Percentiles rank a stretch among this genome's conserved stretches.
Evolutionary conservation across 2,888 invertebrate species (phyloP).

Genomic region (Melanostoma mellinum): DNA sequence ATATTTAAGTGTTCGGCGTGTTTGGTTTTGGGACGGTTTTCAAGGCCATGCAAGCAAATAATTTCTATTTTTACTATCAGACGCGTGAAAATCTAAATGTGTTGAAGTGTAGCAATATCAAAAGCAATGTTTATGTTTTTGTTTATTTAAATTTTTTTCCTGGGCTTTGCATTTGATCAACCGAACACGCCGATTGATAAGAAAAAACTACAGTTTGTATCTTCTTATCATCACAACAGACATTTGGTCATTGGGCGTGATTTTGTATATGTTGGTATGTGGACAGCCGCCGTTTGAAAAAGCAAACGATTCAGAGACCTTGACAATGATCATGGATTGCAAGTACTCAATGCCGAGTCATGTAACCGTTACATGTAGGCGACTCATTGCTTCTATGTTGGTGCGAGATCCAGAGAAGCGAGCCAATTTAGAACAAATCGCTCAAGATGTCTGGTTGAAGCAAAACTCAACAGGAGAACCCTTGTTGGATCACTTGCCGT

Average conservation of each 20-base stretch:
- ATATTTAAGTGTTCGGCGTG: conserved; percentile 3
- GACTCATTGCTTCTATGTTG: conserved; percentile 95
- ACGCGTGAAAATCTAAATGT: too few relatives aligned
- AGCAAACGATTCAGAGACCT: conserved; percentile 99
- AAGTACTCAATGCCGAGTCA: conserved; percentile 96
- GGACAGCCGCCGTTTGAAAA: conserved; percentile 99
- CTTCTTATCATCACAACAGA: conserved; percentile 83
- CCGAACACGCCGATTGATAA: too few relatives aligned
- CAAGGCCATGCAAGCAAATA: too few relatives aligned
- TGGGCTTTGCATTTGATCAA: too few relatives aligned
- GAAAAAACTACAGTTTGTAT: too few relatives aligned
- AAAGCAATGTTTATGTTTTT: too few relatives aligned
- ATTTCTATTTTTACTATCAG: too few relatives aligned
- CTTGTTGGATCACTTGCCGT: conserved; percentile 86
- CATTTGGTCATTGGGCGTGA: conserved; percentile 99
- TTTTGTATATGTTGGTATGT: conserved; percentile 98
- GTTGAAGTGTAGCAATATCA: too few relatives aligned
- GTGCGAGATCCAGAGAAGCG: conserved; percentile 96
- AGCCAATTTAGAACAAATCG: conserved; percentile 93
- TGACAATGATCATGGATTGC: conserved; percentile 99
- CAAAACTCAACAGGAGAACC: conserved; percentile 80
- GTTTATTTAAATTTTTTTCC: too few relatives aligned
- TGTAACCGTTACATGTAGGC: conserved; percentile 93
- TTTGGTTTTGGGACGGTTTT: too few relatives aligned
- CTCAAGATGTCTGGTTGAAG: conserved; percentile 92